A percentile compares a stretch with the other conserved stretches of the same genome.
phyloP scores from a whole-genome alignment of 2,113 vertebrate species.

The Marmota flaviventris region DNA sequence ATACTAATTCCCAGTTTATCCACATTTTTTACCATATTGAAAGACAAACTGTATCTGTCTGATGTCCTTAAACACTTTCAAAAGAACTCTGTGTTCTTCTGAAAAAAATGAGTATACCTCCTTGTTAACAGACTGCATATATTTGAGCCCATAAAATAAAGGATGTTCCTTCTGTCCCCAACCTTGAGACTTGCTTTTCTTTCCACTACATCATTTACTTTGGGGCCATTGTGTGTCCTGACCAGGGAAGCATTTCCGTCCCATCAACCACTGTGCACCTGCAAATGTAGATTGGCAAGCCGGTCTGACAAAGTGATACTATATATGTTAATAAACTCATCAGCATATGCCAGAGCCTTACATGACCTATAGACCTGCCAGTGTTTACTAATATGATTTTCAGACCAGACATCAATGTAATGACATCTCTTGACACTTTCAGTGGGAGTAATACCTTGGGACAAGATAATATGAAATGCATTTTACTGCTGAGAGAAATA shows the following conservation, averaged over 20 bases:
- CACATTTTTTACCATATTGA: rapidly evolving
- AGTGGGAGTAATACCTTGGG: slow-evolving; percentile 85
- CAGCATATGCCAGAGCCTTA: slow-evolving; percentile 78
- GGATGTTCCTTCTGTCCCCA: background rate
- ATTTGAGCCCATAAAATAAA: background rate
- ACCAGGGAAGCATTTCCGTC: background rate
- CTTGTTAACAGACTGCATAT: background rate
- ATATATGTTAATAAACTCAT: slow-evolving; percentile 87
- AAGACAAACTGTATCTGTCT: background rate
- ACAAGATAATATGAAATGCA: slow-evolving; percentile 85
- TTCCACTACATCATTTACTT: background rate
- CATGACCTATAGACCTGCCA: slow-evolving; percentile 79
- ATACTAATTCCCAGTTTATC: background rate
- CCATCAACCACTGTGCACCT: slow-evolving; percentile 43
- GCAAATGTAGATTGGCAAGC: slow-evolving; percentile 82
- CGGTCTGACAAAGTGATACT: slow-evolving; percentile 76
- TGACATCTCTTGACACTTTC: slow-evolving; percentile 85
- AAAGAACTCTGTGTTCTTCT: background rate
- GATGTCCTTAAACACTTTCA: background rate
- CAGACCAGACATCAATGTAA: slow-evolving; percentile 84
- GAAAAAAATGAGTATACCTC: background rate
- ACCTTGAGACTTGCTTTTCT: background rate
- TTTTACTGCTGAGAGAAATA: slow-evolving; percentile 80
- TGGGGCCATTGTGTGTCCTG: background rate
- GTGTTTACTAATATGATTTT: slow-evolving; percentile 87